Percentiles rank a stretch among this genome's conserved stretches.
These are phyloP conservation scores for Pinna nobilis DNA, from an alignment of 1,140 invertebrate species.

Conservation along the genomic window DNA sequence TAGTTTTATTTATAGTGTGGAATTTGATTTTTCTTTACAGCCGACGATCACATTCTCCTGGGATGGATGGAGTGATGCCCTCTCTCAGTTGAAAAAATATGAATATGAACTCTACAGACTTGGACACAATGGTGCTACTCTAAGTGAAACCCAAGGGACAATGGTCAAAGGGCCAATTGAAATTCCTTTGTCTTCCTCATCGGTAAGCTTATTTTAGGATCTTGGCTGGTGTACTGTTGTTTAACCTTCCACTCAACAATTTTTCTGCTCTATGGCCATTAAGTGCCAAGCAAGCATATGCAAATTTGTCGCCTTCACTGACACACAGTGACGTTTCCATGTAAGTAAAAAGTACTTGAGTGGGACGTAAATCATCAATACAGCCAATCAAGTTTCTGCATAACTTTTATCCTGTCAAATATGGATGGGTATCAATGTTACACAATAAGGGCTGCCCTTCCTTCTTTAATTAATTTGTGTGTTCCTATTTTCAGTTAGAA, in stretches of 20 bases:
- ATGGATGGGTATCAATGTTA: neutral
- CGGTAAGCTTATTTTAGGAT: neutral
- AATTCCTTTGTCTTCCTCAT: neutral
- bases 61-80: conserved; percentile 12
- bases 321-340: neutral
- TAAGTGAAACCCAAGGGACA: neutral
- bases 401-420: neutral
- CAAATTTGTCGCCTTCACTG: conserved; percentile 12
- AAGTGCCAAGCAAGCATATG: no score
- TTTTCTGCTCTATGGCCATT: conserved; percentile 17
- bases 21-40: neutral
- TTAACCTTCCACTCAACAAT: neutral
- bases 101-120: conserved; percentile 10
- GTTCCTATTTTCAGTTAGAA: conserved; percentile 15
- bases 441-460: neutral
- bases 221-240: neutral
- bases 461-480: neutral
- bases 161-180: neutral
- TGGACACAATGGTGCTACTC: neutral
- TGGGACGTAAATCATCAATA: neutral
- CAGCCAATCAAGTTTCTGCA: neutral
- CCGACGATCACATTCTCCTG: neutral
- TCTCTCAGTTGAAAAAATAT: conserved; percentile 8
- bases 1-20: neutral
- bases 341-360: conserved; percentile 35